Base-by-base conservation (phyloP, 2,113 vertebrate genomes). In the Dromaius novaehollandiae region DNA sequence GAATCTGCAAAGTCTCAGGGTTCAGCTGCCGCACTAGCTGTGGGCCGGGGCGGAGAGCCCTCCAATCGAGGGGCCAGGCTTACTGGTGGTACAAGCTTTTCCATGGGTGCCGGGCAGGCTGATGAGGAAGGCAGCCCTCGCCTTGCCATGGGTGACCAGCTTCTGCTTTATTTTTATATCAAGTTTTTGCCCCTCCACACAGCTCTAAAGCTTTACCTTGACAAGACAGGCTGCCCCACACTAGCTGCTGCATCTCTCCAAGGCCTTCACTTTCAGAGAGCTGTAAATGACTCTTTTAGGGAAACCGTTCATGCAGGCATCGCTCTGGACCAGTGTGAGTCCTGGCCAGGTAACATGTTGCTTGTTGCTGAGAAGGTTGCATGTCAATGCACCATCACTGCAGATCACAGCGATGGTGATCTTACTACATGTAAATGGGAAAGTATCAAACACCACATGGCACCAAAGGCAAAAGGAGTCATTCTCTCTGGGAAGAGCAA, bases 141-240 rank as follows among this genome's bases (percentile, higher is more conserved):
- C 30, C 34, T 79, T 64, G 40, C 63, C 79, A 44, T 40, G 56
- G 91, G 42, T 42, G 4, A 89, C 50, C 56, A 61, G 30, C n/a
- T 86, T 90, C 89, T 90, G 76, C 61, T 96, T 76, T 90, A 93
- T 90, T 93, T 94, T 96, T 79, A 81, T 42, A 60, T 13, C 25
- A 77, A 53, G 17, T 13, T n/a, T 48, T 85, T 64, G 13, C 40
- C 24, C 10, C n/a, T 93, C 50, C 60, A 48, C 21, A 11, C 50
- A 91, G 24, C 24, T 89, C 40, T 76, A 66, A 82, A 75, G 64
- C 51, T 88, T 86, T 71, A 51, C 61, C 9, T 83, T 68, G 50
- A 81, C 32, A 38, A 74, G 65, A 48, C n/a, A 68, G 51, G 75
- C 74, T 73, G 44, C 46, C 30, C 18, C 30, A 58, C 18, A 15